Conservation (phyloP, 2,888 invertebrate species). For the Tetropium fuscum region DNA sequence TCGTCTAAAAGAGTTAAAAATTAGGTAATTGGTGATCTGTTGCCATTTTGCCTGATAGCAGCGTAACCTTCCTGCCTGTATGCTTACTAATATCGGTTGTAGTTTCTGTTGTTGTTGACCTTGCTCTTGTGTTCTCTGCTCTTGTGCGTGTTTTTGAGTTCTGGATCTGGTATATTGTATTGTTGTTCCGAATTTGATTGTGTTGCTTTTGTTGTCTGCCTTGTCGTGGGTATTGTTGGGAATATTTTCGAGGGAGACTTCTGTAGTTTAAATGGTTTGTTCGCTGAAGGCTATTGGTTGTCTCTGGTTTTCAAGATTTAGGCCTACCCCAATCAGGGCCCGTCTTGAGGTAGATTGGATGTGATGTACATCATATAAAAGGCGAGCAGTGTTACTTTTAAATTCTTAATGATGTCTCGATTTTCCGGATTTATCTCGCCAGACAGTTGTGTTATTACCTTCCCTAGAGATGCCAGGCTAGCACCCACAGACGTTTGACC, state of each 20-base stretch:
- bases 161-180: not conserved
- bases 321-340: conserved; percentile 8
- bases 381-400: not conserved
- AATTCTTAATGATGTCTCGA: not conserved
- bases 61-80: conserved; percentile 2
- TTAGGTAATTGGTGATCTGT: conserved; percentile 2
- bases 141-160: not conserved
- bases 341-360: conserved; percentile 10
- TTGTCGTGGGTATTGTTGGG: conserved; percentile 5
- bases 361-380: conserved; percentile 9
- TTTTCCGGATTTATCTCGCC: not conserved
- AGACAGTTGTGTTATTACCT: conserved; percentile 1
- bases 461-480: conserved; percentile 5
- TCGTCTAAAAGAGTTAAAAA: no score
- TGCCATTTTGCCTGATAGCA: not conserved
- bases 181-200: not conserved
- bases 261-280: conserved; percentile 22
- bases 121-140: not conserved
- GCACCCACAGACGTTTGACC: conserved; percentile 10
- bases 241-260: conserved; percentile 29
- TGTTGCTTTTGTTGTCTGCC: conserved; percentile 15
- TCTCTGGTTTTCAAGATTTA: conserved; percentile 7
- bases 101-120: not conserved
- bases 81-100: conserved; percentile 9
- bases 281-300: not conserved